Percentiles rank a stretch among this genome's conserved stretches.
These are phyloP conservation scores for Mobula birostris DNA, from an alignment of 2,113 vertebrate genomes.

Conservation along the genomic window DNA sequence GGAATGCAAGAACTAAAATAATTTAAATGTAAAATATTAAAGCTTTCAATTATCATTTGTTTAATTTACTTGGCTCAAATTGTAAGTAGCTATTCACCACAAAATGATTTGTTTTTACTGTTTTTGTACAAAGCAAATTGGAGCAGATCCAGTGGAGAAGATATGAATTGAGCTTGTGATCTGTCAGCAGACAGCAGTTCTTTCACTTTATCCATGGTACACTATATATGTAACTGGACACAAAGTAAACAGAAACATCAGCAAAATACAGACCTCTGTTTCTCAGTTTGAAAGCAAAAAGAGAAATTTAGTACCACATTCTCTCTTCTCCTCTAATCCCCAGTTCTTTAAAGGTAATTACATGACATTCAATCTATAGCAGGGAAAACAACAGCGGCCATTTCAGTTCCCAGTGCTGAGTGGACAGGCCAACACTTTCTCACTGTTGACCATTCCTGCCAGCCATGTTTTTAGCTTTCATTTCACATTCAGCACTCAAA, in stretches of 20 bases:
- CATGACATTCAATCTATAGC: conserved; percentile 52
- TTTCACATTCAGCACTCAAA: conserved; percentile 46
- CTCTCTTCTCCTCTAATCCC: conserved; percentile 52
- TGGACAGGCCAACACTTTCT: conserved; percentile 54
- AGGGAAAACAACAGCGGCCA: conserved; percentile 53
- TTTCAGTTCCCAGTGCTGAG: conserved; percentile 54
- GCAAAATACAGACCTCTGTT: conserved; percentile 47
- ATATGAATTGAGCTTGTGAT: conserved; percentile 44
- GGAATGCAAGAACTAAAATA: not conserved
- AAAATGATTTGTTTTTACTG: not conserved
- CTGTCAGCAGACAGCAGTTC: conserved; percentile 48
- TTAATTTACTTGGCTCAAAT: not conserved
- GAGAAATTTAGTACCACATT: conserved; percentile 51
- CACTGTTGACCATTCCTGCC: conserved; percentile 46
- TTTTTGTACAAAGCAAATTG: conserved; percentile 37
- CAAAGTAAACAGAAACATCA: conserved; percentile 47
- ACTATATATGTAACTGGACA: conserved; percentile 51
- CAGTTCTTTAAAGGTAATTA: conserved; percentile 50
- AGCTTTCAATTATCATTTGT: not conserved
- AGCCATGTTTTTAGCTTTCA: conserved; percentile 55
- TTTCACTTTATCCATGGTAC: conserved; percentile 58
- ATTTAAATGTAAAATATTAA: not conserved
- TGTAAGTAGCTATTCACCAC: not conserved
- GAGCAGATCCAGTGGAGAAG: conserved; percentile 40
- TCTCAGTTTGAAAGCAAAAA: conserved; percentile 57